phyloP scores from a whole-genome alignment of 2,113 vertebrate genomes.

The Cranoglanis bouderius region DNA sequence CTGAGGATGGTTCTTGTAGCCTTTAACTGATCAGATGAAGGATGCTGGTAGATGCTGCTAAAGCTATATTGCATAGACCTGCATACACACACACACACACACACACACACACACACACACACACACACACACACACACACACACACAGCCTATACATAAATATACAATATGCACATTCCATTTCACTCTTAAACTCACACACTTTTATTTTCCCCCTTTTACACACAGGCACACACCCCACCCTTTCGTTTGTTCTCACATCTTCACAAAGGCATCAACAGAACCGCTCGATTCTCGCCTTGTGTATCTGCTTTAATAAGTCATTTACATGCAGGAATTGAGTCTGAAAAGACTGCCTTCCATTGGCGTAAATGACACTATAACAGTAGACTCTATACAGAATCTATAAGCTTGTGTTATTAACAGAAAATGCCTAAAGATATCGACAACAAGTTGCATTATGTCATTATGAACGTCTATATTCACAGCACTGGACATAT shows the following conservation, averaged over 20 bases:
- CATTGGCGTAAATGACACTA: background rate
- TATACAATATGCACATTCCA: background rate
- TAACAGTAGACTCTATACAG: background rate
- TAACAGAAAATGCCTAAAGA: conserved; percentile 3
- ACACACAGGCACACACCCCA: conserved; percentile 19
- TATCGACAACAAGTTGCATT: background rate
- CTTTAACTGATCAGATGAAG: conserved; percentile 5
- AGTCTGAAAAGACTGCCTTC: background rate
- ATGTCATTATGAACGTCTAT: background rate
- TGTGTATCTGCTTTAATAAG: conserved; percentile 64
- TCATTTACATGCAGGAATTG: conserved; percentile 48
- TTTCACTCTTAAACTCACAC: conserved; percentile 6
- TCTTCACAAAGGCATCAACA: conserved; percentile 58
- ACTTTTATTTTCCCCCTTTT: background rate
- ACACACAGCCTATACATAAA: conserved; percentile 16
- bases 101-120: conserved; percentile 39
- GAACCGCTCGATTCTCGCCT: conserved; percentile 59
- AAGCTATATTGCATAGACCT: conserved; percentile 42
- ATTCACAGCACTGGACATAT: conserved; percentile 14
- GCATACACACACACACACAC: conserved; percentile 47
- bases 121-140: conserved; percentile 47
- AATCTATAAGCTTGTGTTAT: background rate
- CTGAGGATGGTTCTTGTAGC: conserved; percentile 61
- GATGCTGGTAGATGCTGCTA: conserved; percentile 25
- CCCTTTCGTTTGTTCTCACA: background rate